phyloP scores from a whole-genome alignment of 2,888 invertebrate species.

The Hemaris fuciformis region DNA sequence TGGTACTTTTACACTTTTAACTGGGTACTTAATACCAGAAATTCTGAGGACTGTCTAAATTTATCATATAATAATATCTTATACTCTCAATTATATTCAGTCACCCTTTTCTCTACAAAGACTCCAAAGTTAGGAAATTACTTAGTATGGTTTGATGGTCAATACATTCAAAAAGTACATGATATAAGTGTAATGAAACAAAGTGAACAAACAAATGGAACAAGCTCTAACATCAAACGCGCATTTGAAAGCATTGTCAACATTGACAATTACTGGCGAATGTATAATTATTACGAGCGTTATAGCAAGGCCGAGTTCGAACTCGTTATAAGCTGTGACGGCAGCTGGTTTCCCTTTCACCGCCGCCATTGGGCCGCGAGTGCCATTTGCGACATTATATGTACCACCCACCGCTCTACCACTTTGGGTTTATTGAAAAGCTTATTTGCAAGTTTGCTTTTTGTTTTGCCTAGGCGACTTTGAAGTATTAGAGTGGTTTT shows the following conservation, averaged over 20 bases:
- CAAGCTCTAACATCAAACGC: neutral
- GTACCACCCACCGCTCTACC: slow-evolving; percentile 38
- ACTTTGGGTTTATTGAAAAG: slow-evolving; percentile 40
- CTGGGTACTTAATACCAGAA: no score
- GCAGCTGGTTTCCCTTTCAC: slow-evolving; percentile 70
- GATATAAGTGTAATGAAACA: neutral
- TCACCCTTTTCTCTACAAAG: no score
- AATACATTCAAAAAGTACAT: neutral
- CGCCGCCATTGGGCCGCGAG: slow-evolving; percentile 50
- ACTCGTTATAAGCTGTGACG: slow-evolving; percentile 54
- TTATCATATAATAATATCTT: no score
- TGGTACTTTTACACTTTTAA: no score
- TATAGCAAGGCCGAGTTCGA: slow-evolving; percentile 50
- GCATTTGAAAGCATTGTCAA: slow-evolving; percentile 21
- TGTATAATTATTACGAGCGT: slow-evolving; percentile 41
- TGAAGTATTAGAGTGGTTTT: neutral
- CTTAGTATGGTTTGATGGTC: no score
- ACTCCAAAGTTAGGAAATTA: no score
- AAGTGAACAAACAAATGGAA: neutral
- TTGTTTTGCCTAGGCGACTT: neutral
- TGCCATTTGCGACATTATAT: slow-evolving; percentile 35
- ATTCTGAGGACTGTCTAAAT: no score
- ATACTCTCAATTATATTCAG: no score
- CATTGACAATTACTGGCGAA: slow-evolving; percentile 32
- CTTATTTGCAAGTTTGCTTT: slow-evolving; percentile 12